Evolutionary conservation across 2,888 invertebrate species (phyloP), one percentile per base, ranked within the genome.

Genomic region (Acrocyrtus sp.): DNA sequence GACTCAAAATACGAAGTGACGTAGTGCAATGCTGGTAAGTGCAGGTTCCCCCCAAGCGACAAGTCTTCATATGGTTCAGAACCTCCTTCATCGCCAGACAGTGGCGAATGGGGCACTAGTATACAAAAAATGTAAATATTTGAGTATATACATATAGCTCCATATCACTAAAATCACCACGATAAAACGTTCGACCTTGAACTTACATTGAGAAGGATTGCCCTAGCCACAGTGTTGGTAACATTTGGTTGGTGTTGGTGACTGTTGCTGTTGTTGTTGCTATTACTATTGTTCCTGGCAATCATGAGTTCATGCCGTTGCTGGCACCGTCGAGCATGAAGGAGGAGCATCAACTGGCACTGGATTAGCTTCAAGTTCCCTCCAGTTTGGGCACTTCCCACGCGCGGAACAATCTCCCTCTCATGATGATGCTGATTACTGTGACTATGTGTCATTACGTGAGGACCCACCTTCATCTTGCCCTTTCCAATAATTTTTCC

Each of bases 291-390:
- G n/a, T n/a, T n/a, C n/a, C n/a, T n/a, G 10, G 43, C 63, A 6
- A 54, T 10, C 45, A 72, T 26, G 22, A 72, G 22, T 27, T 72
- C 72, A 26, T 72, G 57, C 26, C 72, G 47, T 24, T 63, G 65
- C 19, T 72, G 65, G 58, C 72, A 72, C 34, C 72, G 50, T 17
- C 70, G 27, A 1, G 72, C 72, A 65, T 72, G 72, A 1, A 72
- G 43, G n/a, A 72, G 27, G 63, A 45, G 68, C 79, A 61, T 73
- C 60, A 65, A 65, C 74, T 48, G 79, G 77, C 68, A 80, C 77
- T 47, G 79, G 67, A 69, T 81, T 80, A 78, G 88, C 88, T 76
- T 92, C 92, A 63, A 92, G 92, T 26, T 72, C n/a, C 65, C 72
- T 39, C 65, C 65, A 26, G 58, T 53, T 41, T 72, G 72, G 10